Percentiles rank a stretch among this genome's conserved stretches.
These are phyloP conservation scores for Glossosoma conforme DNA, from an alignment of 1,140 invertebrate genomes.

Conservation along the genomic window DNA sequence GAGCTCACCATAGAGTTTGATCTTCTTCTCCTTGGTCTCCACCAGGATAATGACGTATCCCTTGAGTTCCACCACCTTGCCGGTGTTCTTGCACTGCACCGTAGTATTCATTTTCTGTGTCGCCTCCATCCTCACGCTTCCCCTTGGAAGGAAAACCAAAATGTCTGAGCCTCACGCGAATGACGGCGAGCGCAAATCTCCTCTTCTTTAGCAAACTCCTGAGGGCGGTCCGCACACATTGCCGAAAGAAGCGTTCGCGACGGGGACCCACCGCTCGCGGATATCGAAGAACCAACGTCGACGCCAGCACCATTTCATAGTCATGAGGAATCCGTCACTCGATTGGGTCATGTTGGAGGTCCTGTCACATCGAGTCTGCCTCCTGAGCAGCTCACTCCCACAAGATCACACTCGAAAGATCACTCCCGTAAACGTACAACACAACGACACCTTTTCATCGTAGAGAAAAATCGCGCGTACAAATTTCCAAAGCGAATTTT, in stretches of 20 bases:
- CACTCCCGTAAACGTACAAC: no score
- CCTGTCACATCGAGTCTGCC: slow-evolving; percentile 6
- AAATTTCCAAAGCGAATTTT: no score
- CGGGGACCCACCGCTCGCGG: slow-evolving; percentile 1
- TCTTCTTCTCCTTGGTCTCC: slow-evolving; percentile 88
- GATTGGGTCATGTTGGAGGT: slow-evolving; percentile 21
- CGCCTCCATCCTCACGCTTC: background rate
- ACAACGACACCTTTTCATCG: no score
- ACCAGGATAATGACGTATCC: slow-evolving; percentile 95
- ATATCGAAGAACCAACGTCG: slow-evolving; percentile 16
- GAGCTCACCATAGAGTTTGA: slow-evolving; percentile 90
- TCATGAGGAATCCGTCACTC: slow-evolving; percentile 15
- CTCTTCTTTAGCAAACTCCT: background rate
- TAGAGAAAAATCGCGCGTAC: no score
- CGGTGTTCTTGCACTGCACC: slow-evolving; percentile 44
- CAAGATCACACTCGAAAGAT: no score
- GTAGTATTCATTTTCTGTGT: slow-evolving; percentile 46
- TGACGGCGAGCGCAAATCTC: slow-evolving; percentile 1
- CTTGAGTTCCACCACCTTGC: slow-evolving; percentile 78
- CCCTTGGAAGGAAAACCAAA: no score
- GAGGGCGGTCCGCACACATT: background rate
- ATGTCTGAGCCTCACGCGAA: no score
- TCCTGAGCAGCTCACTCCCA: no score
- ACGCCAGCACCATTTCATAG: slow-evolving; percentile 13
- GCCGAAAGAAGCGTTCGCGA: background rate